Percentiles rank a stretch among this genome's conserved stretches.
Evolutionary conservation across 2,888 invertebrate genomes (phyloP).

Genomic region (Sepiola atlantica): DNA sequence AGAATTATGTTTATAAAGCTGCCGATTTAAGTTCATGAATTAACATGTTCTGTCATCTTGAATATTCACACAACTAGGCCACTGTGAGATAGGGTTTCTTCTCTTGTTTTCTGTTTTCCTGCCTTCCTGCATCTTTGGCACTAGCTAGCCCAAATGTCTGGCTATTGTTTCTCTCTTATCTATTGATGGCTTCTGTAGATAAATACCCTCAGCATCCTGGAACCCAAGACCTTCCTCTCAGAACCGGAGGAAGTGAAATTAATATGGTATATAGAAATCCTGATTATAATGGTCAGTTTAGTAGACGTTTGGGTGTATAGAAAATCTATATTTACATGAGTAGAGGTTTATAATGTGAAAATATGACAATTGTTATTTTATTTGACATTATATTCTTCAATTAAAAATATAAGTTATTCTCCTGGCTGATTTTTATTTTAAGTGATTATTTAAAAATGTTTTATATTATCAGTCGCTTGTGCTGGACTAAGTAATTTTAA

Average conservation of each 20-base stretch:
- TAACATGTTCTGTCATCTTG: too few species aligned
- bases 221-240: background rate
- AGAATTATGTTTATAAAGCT: too few species aligned
- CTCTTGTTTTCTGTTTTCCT: background rate
- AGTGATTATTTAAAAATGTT: too few species aligned
- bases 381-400: too few species aligned
- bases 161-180: background rate
- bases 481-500: too few species aligned
- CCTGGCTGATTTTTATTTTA: too few species aligned
- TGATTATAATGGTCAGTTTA: background rate
- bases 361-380: background rate
- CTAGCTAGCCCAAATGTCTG: background rate
- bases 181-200: conserved; percentile 17
- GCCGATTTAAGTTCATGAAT: too few species aligned
- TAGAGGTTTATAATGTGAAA: background rate
- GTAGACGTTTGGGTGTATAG: background rate
- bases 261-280: background rate
- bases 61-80: too few species aligned
- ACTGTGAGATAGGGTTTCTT: background rate
- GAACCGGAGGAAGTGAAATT: background rate
- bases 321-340: background rate
- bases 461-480: too few species aligned
- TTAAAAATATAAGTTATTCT: too few species aligned
- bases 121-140: background rate
- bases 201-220: background rate